phyloP scores from a whole-genome alignment of 1,140 invertebrate genomes.

The Helicoverpa armigera region DNA sequence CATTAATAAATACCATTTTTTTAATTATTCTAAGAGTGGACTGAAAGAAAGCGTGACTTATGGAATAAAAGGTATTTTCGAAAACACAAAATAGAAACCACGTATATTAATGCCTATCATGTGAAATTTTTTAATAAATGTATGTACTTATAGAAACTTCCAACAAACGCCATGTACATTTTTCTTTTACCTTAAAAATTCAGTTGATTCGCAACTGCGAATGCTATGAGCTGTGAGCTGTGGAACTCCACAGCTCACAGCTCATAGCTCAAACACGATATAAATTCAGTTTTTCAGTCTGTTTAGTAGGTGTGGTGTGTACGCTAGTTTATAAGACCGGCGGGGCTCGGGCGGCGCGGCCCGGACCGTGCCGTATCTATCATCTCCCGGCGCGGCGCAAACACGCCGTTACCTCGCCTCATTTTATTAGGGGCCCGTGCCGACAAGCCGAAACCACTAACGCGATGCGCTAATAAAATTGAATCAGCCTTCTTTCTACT shows the following conservation, averaged over 20 bases:
- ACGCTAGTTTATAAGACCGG: conserved; percentile 60
- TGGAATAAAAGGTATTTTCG: too few relatives aligned
- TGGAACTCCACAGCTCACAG: too few relatives aligned
- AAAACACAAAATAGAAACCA: too few relatives aligned
- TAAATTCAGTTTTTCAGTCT: conserved; percentile 50
- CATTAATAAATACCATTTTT: too few relatives aligned
- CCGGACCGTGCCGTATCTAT: conserved; percentile 79
- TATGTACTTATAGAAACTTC: too few relatives aligned
- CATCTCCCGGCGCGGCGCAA: conserved; percentile 76
- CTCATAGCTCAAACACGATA: conserved; percentile 32
- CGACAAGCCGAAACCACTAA: conserved; percentile 67
- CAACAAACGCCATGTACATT: background rate
- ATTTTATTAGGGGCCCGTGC: conserved; percentile 79
- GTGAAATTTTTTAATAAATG: too few relatives aligned
- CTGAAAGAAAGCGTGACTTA: too few relatives aligned
- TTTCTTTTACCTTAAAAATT: background rate
- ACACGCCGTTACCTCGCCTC: conserved; percentile 80
- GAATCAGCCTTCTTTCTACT: conserved; percentile 59
- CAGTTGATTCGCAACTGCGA: background rate
- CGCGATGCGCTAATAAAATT: conserved; percentile 75
- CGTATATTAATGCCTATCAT: too few relatives aligned
- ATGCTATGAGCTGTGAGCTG: too few relatives aligned
- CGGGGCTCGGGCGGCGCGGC: conserved; percentile 46
- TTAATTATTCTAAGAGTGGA: too few relatives aligned
- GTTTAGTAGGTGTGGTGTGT: conserved; percentile 50